Percentiles rank a stretch among this genome's conserved stretches.
These are phyloP conservation scores for Myotis davidii DNA, from an alignment of 2,113 vertebrate genomes.

Conservation along the genomic window DNA sequence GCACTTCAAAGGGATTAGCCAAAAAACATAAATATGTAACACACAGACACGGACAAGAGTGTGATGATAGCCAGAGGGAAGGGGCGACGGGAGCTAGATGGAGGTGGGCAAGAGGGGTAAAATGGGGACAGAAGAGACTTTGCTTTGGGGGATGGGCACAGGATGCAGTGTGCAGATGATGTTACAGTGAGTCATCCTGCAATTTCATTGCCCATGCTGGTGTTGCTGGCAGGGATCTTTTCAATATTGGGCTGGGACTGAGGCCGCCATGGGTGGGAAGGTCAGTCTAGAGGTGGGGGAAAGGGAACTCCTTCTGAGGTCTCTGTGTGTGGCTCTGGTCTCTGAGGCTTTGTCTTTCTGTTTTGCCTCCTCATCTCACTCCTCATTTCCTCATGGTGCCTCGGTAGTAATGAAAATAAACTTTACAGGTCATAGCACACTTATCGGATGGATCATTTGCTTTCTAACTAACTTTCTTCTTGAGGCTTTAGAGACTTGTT, in stretches of 20 bases:
- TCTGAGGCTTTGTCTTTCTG: not conserved
- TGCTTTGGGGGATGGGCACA: not conserved
- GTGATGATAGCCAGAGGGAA: not conserved
- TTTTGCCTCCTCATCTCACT: not conserved
- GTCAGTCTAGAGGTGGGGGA: rapidly evolving
- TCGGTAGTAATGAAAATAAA: no score
- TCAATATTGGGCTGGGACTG: rapidly evolving
- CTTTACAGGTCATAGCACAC: not conserved
- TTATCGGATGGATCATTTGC: not conserved
- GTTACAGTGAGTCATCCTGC: not conserved
- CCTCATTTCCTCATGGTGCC: not conserved
- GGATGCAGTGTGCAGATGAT: not conserved
- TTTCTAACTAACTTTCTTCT: not conserved
- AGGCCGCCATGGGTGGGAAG: rapidly evolving
- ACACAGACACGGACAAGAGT: not conserved
- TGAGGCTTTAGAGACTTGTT: not conserved
- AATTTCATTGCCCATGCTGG: not conserved
- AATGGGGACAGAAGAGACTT: not conserved
- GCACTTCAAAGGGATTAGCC: not conserved
- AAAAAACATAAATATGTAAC: not conserved
- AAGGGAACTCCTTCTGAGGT: not conserved
- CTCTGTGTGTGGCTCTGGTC: rapidly evolving
- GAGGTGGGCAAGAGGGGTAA: not conserved
- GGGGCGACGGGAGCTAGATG: not conserved
- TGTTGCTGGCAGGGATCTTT: no score